phyloP scores from a whole-genome alignment of 1,140 invertebrate species.

The Eriosoma lanigerum region DNA sequence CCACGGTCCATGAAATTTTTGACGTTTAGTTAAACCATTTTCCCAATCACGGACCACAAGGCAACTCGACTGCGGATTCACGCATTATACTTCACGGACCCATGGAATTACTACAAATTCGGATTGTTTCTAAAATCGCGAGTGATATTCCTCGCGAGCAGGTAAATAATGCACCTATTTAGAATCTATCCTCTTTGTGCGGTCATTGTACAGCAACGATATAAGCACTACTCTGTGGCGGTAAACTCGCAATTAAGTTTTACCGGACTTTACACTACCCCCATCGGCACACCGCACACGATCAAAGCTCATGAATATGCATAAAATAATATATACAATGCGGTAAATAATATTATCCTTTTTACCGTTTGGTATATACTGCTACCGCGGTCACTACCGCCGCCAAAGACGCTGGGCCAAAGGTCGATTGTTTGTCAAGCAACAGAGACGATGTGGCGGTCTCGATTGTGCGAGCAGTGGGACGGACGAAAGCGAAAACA shows the following conservation, averaged over 20 bases:
- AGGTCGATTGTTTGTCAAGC: constrained; percentile 15
- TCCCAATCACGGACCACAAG: neutral
- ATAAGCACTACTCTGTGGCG: no score
- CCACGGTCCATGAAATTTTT: neutral
- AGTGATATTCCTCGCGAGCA: neutral
- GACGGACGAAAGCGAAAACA: no score
- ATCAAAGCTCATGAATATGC: constrained; percentile 29
- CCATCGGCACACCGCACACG: no score
- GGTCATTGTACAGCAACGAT: neutral
- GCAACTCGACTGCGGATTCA: neutral
- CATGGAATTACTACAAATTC: no score
- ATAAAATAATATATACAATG: neutral
- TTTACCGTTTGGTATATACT: no score
- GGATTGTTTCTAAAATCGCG: neutral
- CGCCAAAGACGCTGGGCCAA: no score
- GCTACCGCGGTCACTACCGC: no score
- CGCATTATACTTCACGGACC: no score
- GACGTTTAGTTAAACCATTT: constrained; percentile 2
- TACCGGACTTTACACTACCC: neutral
- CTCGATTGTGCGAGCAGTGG: no score
- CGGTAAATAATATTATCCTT: no score
- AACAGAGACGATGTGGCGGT: no score
- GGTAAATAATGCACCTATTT: neutral
- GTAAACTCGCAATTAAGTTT: constrained; percentile 14
- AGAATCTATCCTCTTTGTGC: neutral